Conservation (phyloP, 2,888 invertebrate species). For the Homarus gammarus region DNA sequence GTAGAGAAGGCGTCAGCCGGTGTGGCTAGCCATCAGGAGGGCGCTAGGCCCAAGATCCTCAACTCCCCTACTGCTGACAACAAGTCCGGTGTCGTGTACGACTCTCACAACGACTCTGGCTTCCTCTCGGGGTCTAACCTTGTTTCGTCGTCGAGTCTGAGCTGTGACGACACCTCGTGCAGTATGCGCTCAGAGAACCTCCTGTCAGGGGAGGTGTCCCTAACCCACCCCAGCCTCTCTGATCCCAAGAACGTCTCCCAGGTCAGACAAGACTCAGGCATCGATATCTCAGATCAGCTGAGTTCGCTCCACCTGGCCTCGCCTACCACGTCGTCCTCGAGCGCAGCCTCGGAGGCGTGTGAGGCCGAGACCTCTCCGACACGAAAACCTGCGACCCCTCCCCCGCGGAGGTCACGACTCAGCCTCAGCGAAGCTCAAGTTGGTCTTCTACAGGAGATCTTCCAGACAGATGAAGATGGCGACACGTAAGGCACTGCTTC, state of each 20-base stretch:
- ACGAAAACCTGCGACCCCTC: conserved; percentile 22
- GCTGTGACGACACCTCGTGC: conserved; percentile 44
- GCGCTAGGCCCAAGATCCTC: conserved; percentile 1
- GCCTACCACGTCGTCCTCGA: conserved; percentile 29
- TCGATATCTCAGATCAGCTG: conserved; percentile 72
- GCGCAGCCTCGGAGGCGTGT: conserved; percentile 5
- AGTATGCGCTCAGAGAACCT: conserved; percentile 1
- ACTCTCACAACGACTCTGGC: conserved; percentile 73
- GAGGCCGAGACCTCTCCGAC: conserved; percentile 4
- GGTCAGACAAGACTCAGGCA: conserved; percentile 69
- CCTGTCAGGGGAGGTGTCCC: not conserved
- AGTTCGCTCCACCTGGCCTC: conserved; percentile 70
- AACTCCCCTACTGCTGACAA: not conserved
- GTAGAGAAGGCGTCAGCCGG: conserved; percentile 1
- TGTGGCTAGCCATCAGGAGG: not conserved
- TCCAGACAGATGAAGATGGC: conserved; percentile 80
- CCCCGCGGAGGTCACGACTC: conserved; percentile 33
- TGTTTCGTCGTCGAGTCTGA: conserved; percentile 64
- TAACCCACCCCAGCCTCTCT: not conserved
- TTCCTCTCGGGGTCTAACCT: conserved; percentile 74
- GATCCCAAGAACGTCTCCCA: conserved; percentile 30
- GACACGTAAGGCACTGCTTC: conserved; percentile 94
- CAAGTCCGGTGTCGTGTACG: conserved; percentile 61
- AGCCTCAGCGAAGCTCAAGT: conserved; percentile 68
- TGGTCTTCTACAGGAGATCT: conserved; percentile 74